phyloP scores from a whole-genome alignment of 2,113 vertebrate species.

The Hucho hucho region DNA sequence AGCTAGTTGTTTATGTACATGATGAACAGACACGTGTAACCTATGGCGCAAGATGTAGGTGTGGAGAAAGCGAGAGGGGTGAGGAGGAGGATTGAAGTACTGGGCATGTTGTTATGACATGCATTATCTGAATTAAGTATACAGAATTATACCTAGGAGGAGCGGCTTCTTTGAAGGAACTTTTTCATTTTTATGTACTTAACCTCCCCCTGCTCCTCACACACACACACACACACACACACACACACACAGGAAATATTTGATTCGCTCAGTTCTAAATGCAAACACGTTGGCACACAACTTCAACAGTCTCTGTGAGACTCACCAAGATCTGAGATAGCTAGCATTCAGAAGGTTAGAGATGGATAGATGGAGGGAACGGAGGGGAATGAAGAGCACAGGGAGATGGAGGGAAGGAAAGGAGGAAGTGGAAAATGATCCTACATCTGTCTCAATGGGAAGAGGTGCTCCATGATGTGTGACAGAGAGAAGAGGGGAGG shows the following conservation, averaged over 20 bases:
- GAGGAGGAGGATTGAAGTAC: too few species aligned
- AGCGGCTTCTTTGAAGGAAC: too few species aligned
- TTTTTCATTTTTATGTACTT: constrained; percentile 30
- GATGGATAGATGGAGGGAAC: constrained; percentile 24
- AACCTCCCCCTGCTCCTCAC: constrained; percentile 46
- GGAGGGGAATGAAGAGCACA: neutral
- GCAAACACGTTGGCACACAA: constrained; percentile 21
- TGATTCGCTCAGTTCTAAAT: neutral
- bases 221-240: constrained; percentile 12
- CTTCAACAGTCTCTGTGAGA: constrained; percentile 29
- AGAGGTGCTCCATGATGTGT: neutral
- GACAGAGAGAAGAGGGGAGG: constrained; percentile 9
- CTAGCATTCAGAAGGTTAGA: constrained; percentile 27
- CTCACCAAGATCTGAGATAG: neutral
- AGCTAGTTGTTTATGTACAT: too few species aligned
- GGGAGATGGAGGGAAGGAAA: neutral
- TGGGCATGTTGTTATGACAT: too few species aligned
- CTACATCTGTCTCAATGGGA: constrained; percentile 44
- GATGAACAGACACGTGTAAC: too few species aligned
- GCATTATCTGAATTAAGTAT: too few species aligned
- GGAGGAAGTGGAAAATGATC: constrained; percentile 18
- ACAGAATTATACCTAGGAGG: too few species aligned
- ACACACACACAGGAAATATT: neutral
- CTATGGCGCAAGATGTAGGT: too few species aligned
- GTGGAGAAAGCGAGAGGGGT: too few species aligned